Percentiles rank a stretch among this genome's conserved stretches.
Evolutionary conservation across 2,797 vertebrate species (phyloP).

Genomic region (Triplophysa yarkandensis): DNA sequence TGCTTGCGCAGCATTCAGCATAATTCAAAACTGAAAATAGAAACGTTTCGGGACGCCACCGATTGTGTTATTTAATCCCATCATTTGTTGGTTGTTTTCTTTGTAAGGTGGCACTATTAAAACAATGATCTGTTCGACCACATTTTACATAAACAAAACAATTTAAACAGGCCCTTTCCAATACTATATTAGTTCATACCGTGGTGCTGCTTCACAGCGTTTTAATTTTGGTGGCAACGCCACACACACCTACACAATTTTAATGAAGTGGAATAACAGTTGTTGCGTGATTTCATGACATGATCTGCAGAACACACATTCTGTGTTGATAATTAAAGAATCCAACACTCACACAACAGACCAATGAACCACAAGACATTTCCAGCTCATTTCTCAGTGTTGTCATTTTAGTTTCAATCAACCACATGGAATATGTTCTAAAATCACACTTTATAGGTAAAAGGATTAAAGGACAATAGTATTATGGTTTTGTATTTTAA

Average conservation of each 20-base stretch:
- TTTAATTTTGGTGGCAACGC: conserved; percentile 20
- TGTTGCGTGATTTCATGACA: conserved; percentile 40
- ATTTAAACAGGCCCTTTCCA: neutral
- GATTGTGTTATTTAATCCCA: neutral
- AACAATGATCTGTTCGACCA: neutral
- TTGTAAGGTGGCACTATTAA: neutral
- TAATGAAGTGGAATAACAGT: conserved; percentile 47
- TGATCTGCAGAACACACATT: conserved; percentile 40
- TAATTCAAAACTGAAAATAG: conserved; percentile 14
- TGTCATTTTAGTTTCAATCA: conserved; percentile 25
- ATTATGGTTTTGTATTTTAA: neutral
- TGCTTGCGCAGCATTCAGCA: conserved; percentile 9
- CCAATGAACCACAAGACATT: conserved; percentile 45
- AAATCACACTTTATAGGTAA: neutral
- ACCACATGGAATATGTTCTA: neutral
- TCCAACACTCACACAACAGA: conserved; percentile 35
- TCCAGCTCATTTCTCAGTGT: conserved; percentile 33
- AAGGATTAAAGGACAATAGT: neutral
- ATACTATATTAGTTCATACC: neutral
- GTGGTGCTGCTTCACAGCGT: conserved; percentile 28
- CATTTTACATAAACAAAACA: neutral
- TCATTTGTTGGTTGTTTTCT: neutral
- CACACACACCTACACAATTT: conserved; percentile 42
- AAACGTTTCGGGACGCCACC: neutral
- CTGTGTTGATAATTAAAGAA: conserved; percentile 41